These are phyloP conservation scores for Spinus olivaceus DNA, from an alignment of 2,797 vertebrate genomes.

Conservation along the genomic window DNA sequence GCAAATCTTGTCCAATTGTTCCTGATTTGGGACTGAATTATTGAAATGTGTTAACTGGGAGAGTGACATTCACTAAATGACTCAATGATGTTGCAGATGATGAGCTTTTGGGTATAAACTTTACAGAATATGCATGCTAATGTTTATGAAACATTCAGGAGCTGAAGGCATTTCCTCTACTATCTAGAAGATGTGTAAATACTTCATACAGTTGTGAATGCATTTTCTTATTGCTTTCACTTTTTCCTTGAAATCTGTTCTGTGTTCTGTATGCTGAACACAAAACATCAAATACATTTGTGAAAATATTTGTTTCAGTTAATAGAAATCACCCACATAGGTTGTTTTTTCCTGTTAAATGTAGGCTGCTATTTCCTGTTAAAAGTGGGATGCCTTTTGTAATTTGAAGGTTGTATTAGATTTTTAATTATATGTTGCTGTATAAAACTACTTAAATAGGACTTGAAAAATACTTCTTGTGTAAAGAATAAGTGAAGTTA, in stretches of 20 bases:
- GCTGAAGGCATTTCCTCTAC: not conserved
- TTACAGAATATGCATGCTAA: not conserved
- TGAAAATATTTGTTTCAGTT: constrained; percentile 27
- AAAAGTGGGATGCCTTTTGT: constrained; percentile 5
- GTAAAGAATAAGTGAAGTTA: constrained; percentile 45
- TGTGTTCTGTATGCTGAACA: not conserved
- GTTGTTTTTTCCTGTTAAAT: constrained; percentile 22
- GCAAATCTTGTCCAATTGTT: not conserved
- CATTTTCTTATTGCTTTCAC: not conserved
- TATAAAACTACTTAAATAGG: constrained; percentile 46
- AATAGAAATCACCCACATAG: not conserved
- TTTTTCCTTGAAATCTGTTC: not conserved
- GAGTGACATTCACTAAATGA: not conserved
- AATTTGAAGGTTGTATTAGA: constrained; percentile 40
- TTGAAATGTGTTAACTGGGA: not conserved
- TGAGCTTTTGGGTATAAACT: not conserved
- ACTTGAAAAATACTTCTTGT: constrained; percentile 26
- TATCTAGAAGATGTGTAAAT: not conserved
- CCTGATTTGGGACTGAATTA: not conserved
- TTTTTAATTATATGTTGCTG: constrained; percentile 61
- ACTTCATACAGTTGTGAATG: not conserved
- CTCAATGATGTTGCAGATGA: not conserved
- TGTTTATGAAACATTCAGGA: not conserved
- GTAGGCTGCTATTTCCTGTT: not conserved
- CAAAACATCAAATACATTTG: not conserved